Evolutionary conservation across 2,113 vertebrate genomes (phyloP), one percentile per base, ranked within the genome.

Genomic region (Triplophysa siluroides): DNA sequence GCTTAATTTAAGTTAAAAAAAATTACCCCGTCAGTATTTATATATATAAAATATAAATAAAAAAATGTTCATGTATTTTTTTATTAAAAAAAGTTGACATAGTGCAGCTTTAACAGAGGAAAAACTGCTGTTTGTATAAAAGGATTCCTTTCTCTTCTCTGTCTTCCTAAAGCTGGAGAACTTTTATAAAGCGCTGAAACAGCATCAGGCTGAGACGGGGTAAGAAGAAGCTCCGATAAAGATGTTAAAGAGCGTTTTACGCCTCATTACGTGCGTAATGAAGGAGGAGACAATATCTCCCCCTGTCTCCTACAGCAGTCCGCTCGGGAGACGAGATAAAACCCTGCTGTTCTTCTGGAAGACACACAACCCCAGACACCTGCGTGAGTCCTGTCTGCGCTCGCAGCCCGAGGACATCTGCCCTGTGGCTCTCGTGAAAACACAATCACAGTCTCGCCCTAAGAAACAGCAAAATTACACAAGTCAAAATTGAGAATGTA

Each of bases 181-280:
- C 52, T 60, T 60, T 21, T 41, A 60, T 8, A 73, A 60, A 60
- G 0, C 6, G 29, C 70, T 72, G 19, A 72, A 72, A 58, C 70
- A 60, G 54, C 54, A 41, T 41, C 14, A 64, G 10, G 38, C 52
- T 12, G 10, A n/a, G 23, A 26, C 54, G 1, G 8, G 5, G 62
- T 41, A 29, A 80, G 21, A 41, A 63, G 23, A 45, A 76, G 52
- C 18, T 24, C 43, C 13, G 70, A 74, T 66, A 74, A 66, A 74
- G 78, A 65, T 65, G 43, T 16, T 33, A 66, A 61, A 61, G 71
- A 60, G 50, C 47, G 71, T 81, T 58, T 41, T 16, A 68, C 26
- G 76, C 21, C 47, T 78, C 76, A 78, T 78, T 78, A 78, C n/a
- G 65, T 60, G 54, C 54, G 41, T 81, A 65, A 81, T 56, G 60